phyloP scores from a whole-genome alignment of 2,888 invertebrate species.

The Erebia palarica region DNA sequence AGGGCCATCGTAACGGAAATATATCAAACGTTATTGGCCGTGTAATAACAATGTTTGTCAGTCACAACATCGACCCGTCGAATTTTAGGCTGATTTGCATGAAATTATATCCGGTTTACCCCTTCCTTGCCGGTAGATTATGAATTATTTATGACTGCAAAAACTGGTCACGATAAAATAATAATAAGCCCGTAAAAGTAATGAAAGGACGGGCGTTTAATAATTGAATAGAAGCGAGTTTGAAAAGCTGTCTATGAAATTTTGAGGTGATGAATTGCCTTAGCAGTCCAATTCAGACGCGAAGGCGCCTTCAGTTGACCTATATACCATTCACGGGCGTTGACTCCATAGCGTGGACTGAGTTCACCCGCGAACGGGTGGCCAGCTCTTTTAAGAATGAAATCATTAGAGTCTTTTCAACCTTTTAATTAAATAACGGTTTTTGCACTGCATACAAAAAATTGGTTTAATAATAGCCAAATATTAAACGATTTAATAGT shows the following conservation, averaged over 20 bases:
- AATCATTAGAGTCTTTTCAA: slow-evolving; percentile 35
- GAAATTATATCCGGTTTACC: slow-evolving; percentile 54
- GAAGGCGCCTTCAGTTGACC: slow-evolving; percentile 77
- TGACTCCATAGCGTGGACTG: slow-evolving; percentile 64
- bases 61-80: slow-evolving; percentile 49
- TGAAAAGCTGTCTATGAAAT: slow-evolving; percentile 53
- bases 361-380: slow-evolving; percentile 31
- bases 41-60: slow-evolving; percentile 50
- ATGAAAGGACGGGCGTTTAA: slow-evolving; percentile 50
- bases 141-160: slow-evolving; percentile 61
- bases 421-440: slow-evolving; percentile 27
- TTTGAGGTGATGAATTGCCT: slow-evolving; percentile 52
- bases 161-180: slow-evolving; percentile 57
- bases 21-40: slow-evolving; percentile 51
- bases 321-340: slow-evolving; percentile 73
- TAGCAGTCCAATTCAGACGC: slow-evolving; percentile 71
- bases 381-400: slow-evolving; percentile 32
- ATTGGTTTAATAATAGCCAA: no score
- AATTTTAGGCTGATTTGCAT: slow-evolving; percentile 51
- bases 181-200: slow-evolving; percentile 22
- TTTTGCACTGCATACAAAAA: slow-evolving; percentile 31
- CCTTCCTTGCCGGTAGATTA: slow-evolving; percentile 50
- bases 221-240: slow-evolving; percentile 37
- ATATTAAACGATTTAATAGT: neutral
- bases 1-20: slow-evolving; percentile 22